phyloP scores from a whole-genome alignment of 2,888 invertebrate genomes.

The Synergus laeviventris region DNA sequence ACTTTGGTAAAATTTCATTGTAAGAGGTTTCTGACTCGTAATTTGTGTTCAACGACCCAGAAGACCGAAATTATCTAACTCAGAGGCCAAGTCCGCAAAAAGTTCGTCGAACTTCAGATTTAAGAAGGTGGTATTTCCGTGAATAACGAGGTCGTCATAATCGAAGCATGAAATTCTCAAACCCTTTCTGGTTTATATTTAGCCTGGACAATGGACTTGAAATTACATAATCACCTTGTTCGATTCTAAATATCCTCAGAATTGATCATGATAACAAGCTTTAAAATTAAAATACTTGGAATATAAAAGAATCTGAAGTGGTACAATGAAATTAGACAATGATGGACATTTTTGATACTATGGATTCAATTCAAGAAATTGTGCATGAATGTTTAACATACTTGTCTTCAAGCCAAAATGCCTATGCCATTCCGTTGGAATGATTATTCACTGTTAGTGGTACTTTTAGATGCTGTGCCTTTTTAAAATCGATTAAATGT shows the following conservation, averaged over 20 bases:
- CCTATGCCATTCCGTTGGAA: background rate
- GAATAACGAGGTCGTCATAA: slow-evolving; percentile 64
- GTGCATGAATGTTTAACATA: slow-evolving; percentile 42
- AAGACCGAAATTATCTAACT: slow-evolving; percentile 23
- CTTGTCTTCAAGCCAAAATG: slow-evolving; percentile 29
- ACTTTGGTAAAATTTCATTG: background rate
- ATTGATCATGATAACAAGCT: background rate
- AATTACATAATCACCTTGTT: slow-evolving; percentile 44
- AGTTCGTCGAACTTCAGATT: slow-evolving; percentile 57
- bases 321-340: background rate
- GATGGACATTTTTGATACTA: slow-evolving; percentile 48
- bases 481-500: too few species aligned
- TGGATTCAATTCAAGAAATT: slow-evolving; percentile 52
- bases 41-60: background rate
- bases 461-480: too few species aligned
- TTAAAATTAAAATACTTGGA: too few species aligned
- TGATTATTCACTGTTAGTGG: background rate
- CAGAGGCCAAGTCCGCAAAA: slow-evolving; percentile 29
- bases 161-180: slow-evolving; percentile 56
- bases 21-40: background rate
- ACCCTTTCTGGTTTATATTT: slow-evolving; percentile 41
- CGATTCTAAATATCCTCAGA: background rate
- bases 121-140: slow-evolving; percentile 57
- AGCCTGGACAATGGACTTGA: slow-evolving; percentile 52
- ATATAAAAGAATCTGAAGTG: background rate